Percentiles rank a stretch among this genome's conserved stretches.
Evolutionary conservation across 2,797 vertebrate genomes (phyloP).

Genomic region (Danio choprae): DNA sequence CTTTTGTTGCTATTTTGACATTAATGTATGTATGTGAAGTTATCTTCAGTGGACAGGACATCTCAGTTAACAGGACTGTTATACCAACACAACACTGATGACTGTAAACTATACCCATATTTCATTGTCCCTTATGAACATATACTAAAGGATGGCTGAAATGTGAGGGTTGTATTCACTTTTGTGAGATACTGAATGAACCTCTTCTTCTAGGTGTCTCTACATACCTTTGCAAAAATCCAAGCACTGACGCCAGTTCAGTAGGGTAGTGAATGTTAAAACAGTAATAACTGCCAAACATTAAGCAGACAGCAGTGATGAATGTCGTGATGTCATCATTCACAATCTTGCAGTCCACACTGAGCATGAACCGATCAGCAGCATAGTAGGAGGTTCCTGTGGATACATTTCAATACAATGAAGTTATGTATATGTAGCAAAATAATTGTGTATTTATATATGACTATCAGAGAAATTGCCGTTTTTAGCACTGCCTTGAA

Average conservation of each 20-base stretch:
- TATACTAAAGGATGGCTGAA: too few relatives aligned
- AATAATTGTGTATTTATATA: neutral
- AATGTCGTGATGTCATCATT: slow-evolving; percentile 5
- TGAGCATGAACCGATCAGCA: neutral
- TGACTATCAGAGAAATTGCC: slow-evolving; percentile 8
- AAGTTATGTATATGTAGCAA: neutral
- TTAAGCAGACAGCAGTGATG: neutral
- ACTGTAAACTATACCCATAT: too few relatives aligned
- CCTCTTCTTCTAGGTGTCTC: neutral
- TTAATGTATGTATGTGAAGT: too few relatives aligned
- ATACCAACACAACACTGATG: too few relatives aligned
- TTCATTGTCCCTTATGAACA: too few relatives aligned
- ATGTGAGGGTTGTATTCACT: too few relatives aligned
- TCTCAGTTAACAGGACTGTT: too few relatives aligned
- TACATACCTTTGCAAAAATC: slow-evolving; percentile 3
- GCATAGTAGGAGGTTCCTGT: slow-evolving; percentile 12
- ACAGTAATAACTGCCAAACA: slow-evolving; percentile 5
- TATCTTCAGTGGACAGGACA: too few relatives aligned
- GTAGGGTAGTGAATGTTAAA: neutral
- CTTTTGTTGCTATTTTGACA: too few relatives aligned
- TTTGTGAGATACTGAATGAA: too few relatives aligned
- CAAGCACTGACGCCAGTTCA: neutral
- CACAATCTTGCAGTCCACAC: neutral
- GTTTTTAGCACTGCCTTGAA: slow-evolving; percentile 4
- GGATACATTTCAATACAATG: slow-evolving; percentile 3